phyloP scores from a whole-genome alignment of 2,888 invertebrate genomes.

The Sisyra terminalis region DNA sequence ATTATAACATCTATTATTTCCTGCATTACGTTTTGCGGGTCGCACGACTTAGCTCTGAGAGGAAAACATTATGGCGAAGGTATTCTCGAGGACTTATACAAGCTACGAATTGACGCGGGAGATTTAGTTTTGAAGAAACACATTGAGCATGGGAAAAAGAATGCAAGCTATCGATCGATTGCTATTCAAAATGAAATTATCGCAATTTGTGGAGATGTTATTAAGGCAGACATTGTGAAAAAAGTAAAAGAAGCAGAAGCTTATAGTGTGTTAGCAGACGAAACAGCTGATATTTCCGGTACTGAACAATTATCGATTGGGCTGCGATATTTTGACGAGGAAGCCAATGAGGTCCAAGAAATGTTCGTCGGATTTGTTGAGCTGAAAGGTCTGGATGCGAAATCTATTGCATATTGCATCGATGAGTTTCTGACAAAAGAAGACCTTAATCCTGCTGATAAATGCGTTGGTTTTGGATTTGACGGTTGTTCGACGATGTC shows the following conservation, averaged over 20 bases:
- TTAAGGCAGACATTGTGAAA: slow-evolving; percentile 16
- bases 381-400: slow-evolving; percentile 14
- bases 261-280: slow-evolving; percentile 15
- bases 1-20: slow-evolving; percentile 15
- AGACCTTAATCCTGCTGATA: slow-evolving; percentile 12
- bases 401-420: slow-evolving; percentile 15
- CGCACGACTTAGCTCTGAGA: slow-evolving; percentile 10
- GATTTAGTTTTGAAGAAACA: slow-evolving; percentile 16
- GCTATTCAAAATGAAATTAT: slow-evolving; percentile 20
- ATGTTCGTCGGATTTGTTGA: slow-evolving; percentile 17
- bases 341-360: slow-evolving; percentile 13
- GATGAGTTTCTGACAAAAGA: slow-evolving; percentile 13
- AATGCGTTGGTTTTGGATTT: slow-evolving; percentile 16
- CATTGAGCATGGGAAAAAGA: slow-evolving; percentile 15
- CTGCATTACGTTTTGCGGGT: slow-evolving; percentile 10
- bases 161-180: slow-evolving; percentile 17
- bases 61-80: slow-evolving; percentile 13
- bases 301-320: slow-evolving; percentile 16
- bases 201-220: slow-evolving; percentile 15
- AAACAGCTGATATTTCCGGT: slow-evolving; percentile 16
- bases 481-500: slow-evolving; percentile 18
- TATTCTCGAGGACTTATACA: slow-evolving; percentile 14
- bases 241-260: slow-evolving; percentile 14
- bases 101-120: slow-evolving; percentile 16
- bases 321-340: slow-evolving; percentile 15